phyloP scores from a whole-genome alignment of 2,888 invertebrate genomes.

The Seira musarum region DNA sequence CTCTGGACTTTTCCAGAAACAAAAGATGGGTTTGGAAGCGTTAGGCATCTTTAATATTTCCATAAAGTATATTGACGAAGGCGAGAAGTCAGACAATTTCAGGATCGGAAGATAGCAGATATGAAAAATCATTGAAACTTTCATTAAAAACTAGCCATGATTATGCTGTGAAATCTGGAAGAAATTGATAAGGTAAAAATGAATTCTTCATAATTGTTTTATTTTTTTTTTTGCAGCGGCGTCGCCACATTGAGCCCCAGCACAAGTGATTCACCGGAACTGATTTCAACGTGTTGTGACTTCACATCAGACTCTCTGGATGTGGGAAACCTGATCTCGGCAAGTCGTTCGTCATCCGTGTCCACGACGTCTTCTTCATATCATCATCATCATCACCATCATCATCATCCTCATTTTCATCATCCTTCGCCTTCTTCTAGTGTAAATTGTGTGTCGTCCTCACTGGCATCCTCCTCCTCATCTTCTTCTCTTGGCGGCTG shows the following conservation, averaged over 20 bases:
- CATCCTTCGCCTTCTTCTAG: constrained; percentile 19
- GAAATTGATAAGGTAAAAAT: too few relatives aligned
- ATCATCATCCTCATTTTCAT: constrained; percentile 20
- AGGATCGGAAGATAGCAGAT: too few relatives aligned
- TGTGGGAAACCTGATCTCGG: constrained; percentile 60
- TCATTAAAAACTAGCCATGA: too few relatives aligned
- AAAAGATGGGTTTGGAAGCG: too few relatives aligned
- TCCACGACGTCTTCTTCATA: neutral
- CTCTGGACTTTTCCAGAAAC: too few relatives aligned
- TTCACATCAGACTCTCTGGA: constrained; percentile 64
- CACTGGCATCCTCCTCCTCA: constrained; percentile 65
- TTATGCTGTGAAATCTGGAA: too few relatives aligned
- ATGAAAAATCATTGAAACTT: too few relatives aligned
- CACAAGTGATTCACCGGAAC: constrained; percentile 65
- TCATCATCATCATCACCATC: neutral
- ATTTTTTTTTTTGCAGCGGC: constrained; percentile 52
- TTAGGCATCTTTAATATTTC: too few relatives aligned
- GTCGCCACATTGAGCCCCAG: constrained; percentile 68
- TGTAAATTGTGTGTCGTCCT: constrained; percentile 26
- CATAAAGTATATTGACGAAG: too few relatives aligned
- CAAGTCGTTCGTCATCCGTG: constrained; percentile 55
- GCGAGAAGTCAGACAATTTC: too few relatives aligned
- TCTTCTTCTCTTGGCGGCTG: constrained; percentile 31
- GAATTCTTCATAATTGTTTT: neutral
- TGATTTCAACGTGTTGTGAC: constrained; percentile 66